A percentile compares a stretch with the other conserved stretches of the same genome.
Evolutionary conservation across 2,113 vertebrate species (phyloP).

Genomic region (Axis porcinus): DNA sequence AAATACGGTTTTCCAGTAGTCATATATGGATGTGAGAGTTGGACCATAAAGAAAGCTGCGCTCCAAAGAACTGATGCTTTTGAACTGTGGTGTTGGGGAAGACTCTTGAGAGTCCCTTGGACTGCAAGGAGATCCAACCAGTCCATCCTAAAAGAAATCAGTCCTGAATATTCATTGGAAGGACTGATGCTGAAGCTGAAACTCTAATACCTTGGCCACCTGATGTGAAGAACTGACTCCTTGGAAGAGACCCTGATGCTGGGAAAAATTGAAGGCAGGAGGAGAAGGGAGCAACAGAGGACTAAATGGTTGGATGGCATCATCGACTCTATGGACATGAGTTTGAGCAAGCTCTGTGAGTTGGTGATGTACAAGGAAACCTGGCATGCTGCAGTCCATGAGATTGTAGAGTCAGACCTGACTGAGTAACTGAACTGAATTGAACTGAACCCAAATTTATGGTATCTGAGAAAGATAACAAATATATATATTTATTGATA

Average conservation of each 20-base stretch:
- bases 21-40: neutral
- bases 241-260: neutral
- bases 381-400: neutral
- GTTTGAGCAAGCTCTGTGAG: neutral
- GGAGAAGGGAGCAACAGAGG: neutral
- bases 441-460: neutral
- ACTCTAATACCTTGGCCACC: neutral
- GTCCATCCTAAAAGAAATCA: neutral
- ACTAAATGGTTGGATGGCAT: neutral
- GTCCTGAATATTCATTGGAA: neutral
- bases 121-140: neutral
- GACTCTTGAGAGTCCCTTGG: neutral
- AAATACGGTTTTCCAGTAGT: neutral
- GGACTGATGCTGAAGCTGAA: neutral
- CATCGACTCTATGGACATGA: neutral
- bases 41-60: neutral
- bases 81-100: neutral
- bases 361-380: neutral
- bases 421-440: neutral
- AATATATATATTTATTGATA: neutral
- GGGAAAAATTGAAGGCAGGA: neutral
- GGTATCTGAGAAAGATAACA: neutral
- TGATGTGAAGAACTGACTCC: neutral
- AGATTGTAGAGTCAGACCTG: accelerated
- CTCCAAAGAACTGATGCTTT: neutral